These are phyloP conservation scores for Mola mola DNA, from an alignment of 2,113 vertebrate species.

Conservation along the genomic window DNA sequence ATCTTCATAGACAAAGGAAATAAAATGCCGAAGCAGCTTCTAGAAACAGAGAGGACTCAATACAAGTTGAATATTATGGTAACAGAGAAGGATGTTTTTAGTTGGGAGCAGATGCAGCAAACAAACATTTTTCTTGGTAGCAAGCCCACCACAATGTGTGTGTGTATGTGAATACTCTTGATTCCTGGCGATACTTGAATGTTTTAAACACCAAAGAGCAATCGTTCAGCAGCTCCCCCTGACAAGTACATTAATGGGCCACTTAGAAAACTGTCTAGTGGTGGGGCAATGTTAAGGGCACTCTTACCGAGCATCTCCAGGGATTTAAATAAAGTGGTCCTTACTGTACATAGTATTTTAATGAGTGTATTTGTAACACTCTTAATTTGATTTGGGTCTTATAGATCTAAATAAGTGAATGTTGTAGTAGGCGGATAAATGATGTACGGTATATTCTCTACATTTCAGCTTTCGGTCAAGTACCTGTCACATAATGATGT, in stretches of 20 bases:
- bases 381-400: constrained; percentile 81
- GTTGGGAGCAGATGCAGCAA: constrained; percentile 17
- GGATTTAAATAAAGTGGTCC: constrained; percentile 54
- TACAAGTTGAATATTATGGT: background rate
- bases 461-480: constrained; percentile 30
- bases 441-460: constrained; percentile 37
- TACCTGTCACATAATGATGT: constrained; percentile 29
- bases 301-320: constrained; percentile 33
- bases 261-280: constrained; percentile 58
- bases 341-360: constrained; percentile 82
- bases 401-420: constrained; percentile 79
- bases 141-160: constrained; percentile 37
- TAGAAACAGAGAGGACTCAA: background rate
- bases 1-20: constrained; percentile 16
- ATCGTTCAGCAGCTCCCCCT: constrained; percentile 54
- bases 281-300: constrained; percentile 50
- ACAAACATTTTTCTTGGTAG: constrained; percentile 30
- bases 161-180: constrained; percentile 56
- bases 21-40: constrained; percentile 2
- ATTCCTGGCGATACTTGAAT: constrained; percentile 81
- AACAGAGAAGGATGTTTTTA: constrained; percentile 8
- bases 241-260: constrained; percentile 47
- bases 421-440: constrained; percentile 14
- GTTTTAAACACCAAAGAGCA: constrained; percentile 66
- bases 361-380: constrained; percentile 81